Conservation (phyloP, 1,140 invertebrate genomes). For the Conus betulinus region DNA sequence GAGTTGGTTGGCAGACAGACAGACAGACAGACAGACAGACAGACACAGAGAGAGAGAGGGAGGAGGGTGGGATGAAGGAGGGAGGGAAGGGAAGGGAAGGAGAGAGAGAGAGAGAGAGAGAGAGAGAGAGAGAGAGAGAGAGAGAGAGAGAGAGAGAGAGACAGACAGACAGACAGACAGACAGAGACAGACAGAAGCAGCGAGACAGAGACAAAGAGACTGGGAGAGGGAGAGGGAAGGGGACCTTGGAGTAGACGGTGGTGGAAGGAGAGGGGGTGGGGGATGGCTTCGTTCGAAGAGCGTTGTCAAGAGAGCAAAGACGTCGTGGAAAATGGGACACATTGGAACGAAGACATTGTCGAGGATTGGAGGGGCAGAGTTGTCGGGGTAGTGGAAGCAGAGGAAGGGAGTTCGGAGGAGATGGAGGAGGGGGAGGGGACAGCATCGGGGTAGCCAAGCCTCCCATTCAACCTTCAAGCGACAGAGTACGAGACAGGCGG, state of each 20-base stretch:
- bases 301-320: too few species aligned
- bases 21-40: conserved; percentile 19
- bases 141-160: conserved; percentile 8
- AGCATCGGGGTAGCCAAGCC: background rate
- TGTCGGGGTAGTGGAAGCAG: background rate
- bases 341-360: too few species aligned
- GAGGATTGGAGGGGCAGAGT: too few species aligned
- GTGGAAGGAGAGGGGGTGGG: conserved; percentile 8
- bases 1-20: background rate
- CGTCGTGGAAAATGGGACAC: too few species aligned
- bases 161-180: background rate
- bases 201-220: background rate
- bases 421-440: too few species aligned
- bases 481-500: conserved; percentile 30
- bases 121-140: background rate
- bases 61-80: conserved; percentile 9
- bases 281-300: background rate
- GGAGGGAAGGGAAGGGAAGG: conserved; percentile 1
- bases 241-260: background rate
- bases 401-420: background rate
- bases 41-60: background rate
- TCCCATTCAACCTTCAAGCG: background rate
- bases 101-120: conserved; percentile 30
- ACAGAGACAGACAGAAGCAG: background rate
- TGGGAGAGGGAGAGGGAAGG: background rate